Conservation (phyloP, 2,888 invertebrate species). For the Drosophila basisetae region DNA sequence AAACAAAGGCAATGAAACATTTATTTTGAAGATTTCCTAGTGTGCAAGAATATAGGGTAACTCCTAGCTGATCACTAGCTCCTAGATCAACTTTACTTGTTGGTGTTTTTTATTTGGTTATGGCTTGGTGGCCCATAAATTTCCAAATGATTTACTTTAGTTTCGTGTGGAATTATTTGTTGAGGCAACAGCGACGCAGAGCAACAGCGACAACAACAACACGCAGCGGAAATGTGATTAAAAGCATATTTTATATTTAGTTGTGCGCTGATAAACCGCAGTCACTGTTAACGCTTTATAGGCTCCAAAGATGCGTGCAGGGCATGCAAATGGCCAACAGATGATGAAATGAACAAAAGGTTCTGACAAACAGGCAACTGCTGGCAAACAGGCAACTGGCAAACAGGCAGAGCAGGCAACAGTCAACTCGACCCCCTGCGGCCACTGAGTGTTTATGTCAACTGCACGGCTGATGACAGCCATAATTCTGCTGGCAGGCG, state of each 20-base stretch:
- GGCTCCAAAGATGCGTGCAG: conserved; percentile 62
- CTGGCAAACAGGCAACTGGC: conserved; percentile 17
- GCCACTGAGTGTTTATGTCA: conserved; percentile 78
- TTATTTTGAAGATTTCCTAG: not conserved
- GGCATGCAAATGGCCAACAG: conserved; percentile 72
- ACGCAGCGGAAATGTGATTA: conserved; percentile 80
- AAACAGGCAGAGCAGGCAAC: conserved; percentile 29
- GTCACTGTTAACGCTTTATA: conserved; percentile 48
- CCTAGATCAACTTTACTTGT: conserved; percentile 5
- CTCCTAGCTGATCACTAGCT: not conserved
- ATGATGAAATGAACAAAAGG: conserved; percentile 43
- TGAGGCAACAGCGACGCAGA: conserved; percentile 36
- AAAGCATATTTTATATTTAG: conserved; percentile 79
- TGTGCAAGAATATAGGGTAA: conserved; percentile 7
- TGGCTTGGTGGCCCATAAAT: conserved; percentile 77
- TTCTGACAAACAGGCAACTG: conserved; percentile 39
- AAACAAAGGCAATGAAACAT: not conserved
- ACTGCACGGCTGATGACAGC: conserved; percentile 81
- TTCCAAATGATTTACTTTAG: conserved; percentile 83
- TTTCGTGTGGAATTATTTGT: conserved; percentile 83
- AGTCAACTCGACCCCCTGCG: conserved; percentile 74
- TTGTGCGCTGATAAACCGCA: conserved; percentile 45
- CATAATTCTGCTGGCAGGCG: conserved; percentile 73
- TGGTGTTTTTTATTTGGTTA: conserved; percentile 22
- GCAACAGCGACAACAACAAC: conserved; percentile 22